A percentile compares a stretch with the other conserved stretches of the same genome.
These are phyloP conservation scores for Anabacerthia variegaticeps DNA, from an alignment of 2,797 vertebrate species.

Conservation along the genomic window DNA sequence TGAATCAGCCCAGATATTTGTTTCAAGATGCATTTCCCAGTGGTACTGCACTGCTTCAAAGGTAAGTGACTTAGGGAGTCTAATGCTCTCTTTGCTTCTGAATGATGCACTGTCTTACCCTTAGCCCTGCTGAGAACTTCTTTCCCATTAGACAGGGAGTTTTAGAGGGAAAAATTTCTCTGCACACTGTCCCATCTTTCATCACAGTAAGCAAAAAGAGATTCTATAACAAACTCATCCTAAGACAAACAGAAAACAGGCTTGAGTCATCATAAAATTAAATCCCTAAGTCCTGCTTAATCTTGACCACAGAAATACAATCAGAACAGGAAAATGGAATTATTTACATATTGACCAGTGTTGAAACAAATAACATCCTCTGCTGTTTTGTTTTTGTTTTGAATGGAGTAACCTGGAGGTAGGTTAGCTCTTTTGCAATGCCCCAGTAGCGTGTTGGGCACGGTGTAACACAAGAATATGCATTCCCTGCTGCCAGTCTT, in stretches of 20 bases:
- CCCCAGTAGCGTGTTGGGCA: neutral
- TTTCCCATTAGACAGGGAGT: neutral
- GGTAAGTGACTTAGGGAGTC: neutral
- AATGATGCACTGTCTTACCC: neutral
- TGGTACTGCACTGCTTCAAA: neutral
- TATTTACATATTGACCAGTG: neutral
- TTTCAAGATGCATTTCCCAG: neutral
- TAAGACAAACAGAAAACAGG: neutral
- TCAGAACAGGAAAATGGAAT: neutral
- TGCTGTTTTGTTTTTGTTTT: neutral
- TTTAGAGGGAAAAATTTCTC: neutral
- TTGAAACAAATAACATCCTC: neutral
- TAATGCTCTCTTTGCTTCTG: neutral
- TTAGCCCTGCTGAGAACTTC: neutral
- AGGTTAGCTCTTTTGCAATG: neutral
- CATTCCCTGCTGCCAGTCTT: neutral
- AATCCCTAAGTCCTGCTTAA: neutral
- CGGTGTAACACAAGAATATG: neutral
- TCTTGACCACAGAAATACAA: neutral
- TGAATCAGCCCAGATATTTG: neutral
- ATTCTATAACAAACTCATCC: neutral
- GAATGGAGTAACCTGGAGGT: neutral
- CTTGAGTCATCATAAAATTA: neutral
- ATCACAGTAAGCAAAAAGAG: neutral
- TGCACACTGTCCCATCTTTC: neutral